Evolutionary conservation across 2,113 vertebrate genomes (phyloP).

Genomic region (Hepsetus odoe): DNA sequence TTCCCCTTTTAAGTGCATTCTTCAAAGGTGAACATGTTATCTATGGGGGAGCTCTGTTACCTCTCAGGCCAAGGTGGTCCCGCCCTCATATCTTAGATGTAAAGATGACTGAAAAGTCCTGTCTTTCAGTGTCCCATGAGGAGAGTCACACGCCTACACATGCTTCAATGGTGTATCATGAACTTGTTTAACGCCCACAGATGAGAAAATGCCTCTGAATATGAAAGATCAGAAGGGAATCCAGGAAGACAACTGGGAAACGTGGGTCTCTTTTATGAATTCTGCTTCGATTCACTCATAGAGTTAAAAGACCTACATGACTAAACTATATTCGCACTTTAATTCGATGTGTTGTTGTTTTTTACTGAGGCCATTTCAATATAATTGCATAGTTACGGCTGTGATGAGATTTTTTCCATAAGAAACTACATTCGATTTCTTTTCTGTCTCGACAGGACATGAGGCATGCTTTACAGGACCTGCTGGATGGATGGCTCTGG

Average conservation of each 20-base stretch:
- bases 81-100: constrained; percentile 46
- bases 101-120: constrained; percentile 26
- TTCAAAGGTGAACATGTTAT: constrained; percentile 76
- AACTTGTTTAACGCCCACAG: not conserved
- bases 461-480: not conserved
- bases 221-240: not conserved
- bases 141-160: not conserved
- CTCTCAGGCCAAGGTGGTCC: constrained; percentile 39
- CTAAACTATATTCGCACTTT: no score
- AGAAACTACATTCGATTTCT: no score
- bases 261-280: no score
- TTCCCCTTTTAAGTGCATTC: constrained; percentile 75
- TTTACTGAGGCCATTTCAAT: no score
- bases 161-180: not conserved
- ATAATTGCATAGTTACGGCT: no score
- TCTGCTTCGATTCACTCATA: no score
- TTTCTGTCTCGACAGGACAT: no score
- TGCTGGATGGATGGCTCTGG: not conserved
- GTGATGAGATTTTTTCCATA: no score
- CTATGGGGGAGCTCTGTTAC: constrained; percentile 69
- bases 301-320: no score
- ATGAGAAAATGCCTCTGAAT: not conserved
- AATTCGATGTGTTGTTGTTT: not conserved
- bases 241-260: not conserved
- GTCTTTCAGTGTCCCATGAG: constrained; percentile 14